A percentile compares a stretch with the other conserved stretches of the same genome.
Evolutionary conservation across 2,888 invertebrate genomes (phyloP).

Genomic region (Portevinia maculata): DNA sequence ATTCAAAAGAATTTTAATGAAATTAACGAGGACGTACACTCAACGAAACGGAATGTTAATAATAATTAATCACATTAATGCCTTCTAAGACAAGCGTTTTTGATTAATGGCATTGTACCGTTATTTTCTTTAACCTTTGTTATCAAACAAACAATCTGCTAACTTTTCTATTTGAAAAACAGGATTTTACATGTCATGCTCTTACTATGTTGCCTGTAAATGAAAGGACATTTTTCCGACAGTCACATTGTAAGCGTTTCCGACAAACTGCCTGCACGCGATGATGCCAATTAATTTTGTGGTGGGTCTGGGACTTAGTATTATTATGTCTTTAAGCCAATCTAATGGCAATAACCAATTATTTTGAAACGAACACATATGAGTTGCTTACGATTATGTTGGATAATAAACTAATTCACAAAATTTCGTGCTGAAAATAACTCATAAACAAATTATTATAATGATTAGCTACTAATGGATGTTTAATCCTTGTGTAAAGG

Average conservation of each 20-base stretch:
- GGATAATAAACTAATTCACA: not conserved
- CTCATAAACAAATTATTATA: too few species aligned
- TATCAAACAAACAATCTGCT: conserved; percentile 11
- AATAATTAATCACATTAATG: conserved; percentile 7
- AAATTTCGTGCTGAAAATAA: too few species aligned
- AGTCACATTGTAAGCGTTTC: not conserved
- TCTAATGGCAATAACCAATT: conserved; percentile 18
- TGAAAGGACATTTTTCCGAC: not conserved
- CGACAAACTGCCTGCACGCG: conserved; percentile 19
- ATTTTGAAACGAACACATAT: not conserved
- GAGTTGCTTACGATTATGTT: not conserved
- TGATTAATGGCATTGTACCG: conserved; percentile 27
- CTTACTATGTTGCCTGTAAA: not conserved
- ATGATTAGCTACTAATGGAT: too few species aligned
- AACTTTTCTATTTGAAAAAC: not conserved
- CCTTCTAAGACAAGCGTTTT: not conserved
- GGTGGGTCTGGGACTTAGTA: not conserved
- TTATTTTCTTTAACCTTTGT: not conserved
- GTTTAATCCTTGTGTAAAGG: too few species aligned
- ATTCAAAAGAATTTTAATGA: conserved; percentile 9
- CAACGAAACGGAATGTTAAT: conserved; percentile 2
- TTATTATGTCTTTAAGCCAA: not conserved
- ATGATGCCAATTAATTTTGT: conserved; percentile 24
- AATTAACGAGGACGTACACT: not conserved
- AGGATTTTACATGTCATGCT: conserved; percentile 15